Evolutionary conservation across 2,797 vertebrate genomes (phyloP), one percentile per base, ranked within the genome.

Genomic region (Thunnus albacares): DNA sequence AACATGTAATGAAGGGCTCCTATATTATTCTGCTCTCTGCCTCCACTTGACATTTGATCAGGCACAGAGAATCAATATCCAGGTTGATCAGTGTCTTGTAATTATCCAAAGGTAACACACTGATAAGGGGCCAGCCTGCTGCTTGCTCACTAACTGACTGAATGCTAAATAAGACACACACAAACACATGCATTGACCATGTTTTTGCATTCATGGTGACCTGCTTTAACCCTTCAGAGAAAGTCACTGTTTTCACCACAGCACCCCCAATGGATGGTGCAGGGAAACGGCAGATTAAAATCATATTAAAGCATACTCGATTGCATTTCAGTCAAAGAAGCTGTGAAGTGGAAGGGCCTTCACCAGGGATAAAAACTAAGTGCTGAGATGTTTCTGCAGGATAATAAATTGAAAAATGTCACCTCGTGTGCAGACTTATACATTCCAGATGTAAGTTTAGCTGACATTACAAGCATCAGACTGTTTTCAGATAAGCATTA

Each of bases 1-100:
- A 38, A 41, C 0, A 1, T 61, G 41, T 17, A 43, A 73, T 22
- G 30, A 51, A 28, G 3, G 4, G 24, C 53, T 55, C 38, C 24
- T 4, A 15, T 59, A 18, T n/a, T 24, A 38, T n/a, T 70, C 7
- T 61, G 5, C 17, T 33, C 26, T 6, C 45, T 35, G n/a, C 60
- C 73, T 51, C 47, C 47, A 51, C 47, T 78, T 88, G 69, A 82
- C 83, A 87, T 88, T 80, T 85, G 84, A 87, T 87, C 81, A 76
- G 88, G 74, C 74, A 38, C 49, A 53, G 33, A 60, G 73, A 83
- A 89, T 90, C 89, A 63, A 89, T 91, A 77, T 75, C 30, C 41
- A 79, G 83, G 78, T 83, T 88, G 88, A 92, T 91, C 89, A 82
- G 84, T 81, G 87, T 81, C 80, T 67, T 84, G 84, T 90, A 91